A percentile compares a stretch with the other conserved stretches of the same genome.
phyloP scores from a whole-genome alignment of 2,113 vertebrate genomes.

The Grus americana region DNA sequence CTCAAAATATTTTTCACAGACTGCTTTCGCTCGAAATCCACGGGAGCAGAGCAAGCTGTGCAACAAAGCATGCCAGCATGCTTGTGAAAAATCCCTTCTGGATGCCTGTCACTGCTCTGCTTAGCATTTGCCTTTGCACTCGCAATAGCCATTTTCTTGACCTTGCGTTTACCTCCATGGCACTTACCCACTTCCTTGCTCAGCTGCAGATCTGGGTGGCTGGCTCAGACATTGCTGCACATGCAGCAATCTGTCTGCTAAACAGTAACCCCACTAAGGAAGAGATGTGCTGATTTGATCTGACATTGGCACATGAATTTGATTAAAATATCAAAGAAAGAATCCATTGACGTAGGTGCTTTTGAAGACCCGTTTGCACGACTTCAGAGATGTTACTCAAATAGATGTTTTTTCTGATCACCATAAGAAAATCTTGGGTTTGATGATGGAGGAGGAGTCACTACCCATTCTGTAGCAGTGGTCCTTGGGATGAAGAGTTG shows the following conservation, averaged over 20 bases:
- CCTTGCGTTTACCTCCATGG: not conserved
- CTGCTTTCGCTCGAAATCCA: conserved; percentile 19
- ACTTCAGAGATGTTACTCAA: not conserved
- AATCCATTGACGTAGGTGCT: not conserved
- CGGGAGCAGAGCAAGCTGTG: conserved; percentile 47
- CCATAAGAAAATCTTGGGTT: not conserved
- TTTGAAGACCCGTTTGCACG: not conserved
- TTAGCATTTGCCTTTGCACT: conserved; percentile 20
- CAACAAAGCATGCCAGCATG: conserved; percentile 1
- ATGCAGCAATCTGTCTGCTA: not conserved
- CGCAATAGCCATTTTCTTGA: conserved; percentile 3
- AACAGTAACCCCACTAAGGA: not conserved
- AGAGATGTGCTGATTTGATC: conserved; percentile 23
- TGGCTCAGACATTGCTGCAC: not conserved
- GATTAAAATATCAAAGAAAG: conserved; percentile 21
- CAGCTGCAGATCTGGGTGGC: not conserved
- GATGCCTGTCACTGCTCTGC: conserved; percentile 18
- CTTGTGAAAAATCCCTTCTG: conserved; percentile 44
- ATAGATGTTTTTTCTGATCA: not conserved
- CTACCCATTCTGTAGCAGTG: not conserved
- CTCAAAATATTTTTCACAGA: conserved; percentile 62
- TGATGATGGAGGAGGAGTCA: not conserved
- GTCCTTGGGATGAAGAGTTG: not conserved
- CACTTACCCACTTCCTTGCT: conserved; percentile 19
- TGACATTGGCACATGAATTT: conserved; percentile 7